phyloP scores from a whole-genome alignment of 2,113 vertebrate genomes.

The Polypterus bichir region DNA sequence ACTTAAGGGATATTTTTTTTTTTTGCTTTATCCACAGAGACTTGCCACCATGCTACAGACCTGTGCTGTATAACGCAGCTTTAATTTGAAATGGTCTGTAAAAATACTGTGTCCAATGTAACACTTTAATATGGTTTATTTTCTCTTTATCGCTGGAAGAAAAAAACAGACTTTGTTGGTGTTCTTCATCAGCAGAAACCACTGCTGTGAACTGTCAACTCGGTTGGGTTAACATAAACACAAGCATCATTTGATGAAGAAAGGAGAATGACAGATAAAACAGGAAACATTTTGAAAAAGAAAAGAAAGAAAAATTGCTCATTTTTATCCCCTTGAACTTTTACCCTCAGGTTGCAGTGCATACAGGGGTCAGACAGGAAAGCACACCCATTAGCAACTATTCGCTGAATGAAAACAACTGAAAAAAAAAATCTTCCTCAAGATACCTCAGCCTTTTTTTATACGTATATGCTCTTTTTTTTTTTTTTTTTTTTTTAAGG shows the following conservation, averaged over 20 bases:
- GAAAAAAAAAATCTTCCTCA: neutral
- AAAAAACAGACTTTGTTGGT: too few species aligned
- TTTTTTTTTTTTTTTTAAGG: too few species aligned
- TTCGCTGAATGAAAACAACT: conserved; percentile 29
- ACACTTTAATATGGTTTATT: too few species aligned
- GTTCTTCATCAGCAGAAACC: neutral
- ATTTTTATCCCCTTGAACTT: conserved; percentile 32
- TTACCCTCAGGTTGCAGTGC: conserved; percentile 44
- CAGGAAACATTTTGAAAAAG: conserved; percentile 17
- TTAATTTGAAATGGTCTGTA: too few species aligned
- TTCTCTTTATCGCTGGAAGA: too few species aligned
- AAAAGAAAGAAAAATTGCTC: conserved; percentile 38
- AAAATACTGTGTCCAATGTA: too few species aligned
- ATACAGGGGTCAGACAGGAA: conserved; percentile 39
- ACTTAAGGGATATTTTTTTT: too few species aligned
- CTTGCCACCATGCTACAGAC: too few species aligned
- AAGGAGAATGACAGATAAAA: conserved; percentile 30
- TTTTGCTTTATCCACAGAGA: too few species aligned
- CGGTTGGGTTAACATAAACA: conserved; percentile 22
- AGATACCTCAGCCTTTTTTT: too few species aligned
- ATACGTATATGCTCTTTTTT: too few species aligned
- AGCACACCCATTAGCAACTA: conserved; percentile 32
- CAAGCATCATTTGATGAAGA: conserved; percentile 24
- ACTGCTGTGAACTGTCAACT: conserved; percentile 11
- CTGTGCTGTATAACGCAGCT: too few species aligned